A percentile compares a stretch with the other conserved stretches of the same genome.
Conservation (phyloP, 37 sponge, comb jelly and placozoan species). For the Ephydatia muelleri region DNA sequence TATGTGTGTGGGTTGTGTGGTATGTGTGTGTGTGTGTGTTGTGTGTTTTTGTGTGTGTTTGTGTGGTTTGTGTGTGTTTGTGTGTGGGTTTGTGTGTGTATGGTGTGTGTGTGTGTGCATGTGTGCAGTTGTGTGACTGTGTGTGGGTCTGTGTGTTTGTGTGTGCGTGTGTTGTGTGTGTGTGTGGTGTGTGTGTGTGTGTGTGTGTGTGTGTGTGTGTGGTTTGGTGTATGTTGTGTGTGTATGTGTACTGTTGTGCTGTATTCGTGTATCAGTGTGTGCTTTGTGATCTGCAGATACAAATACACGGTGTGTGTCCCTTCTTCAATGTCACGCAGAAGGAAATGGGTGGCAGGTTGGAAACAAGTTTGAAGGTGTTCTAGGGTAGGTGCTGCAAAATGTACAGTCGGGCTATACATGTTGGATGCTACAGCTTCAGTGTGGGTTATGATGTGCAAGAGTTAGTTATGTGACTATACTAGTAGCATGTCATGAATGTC, state of each 20-base stretch:
- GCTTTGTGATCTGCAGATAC: slow-evolving; percentile 51
- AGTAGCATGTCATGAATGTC: too few species aligned
- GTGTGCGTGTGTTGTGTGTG: too few species aligned
- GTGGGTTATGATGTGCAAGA: not conserved
- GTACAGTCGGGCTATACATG: not conserved
- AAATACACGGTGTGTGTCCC: slow-evolving; percentile 73
- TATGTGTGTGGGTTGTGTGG: too few species aligned
- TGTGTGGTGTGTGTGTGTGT: too few species aligned
- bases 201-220: not conserved
- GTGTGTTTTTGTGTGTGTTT: too few species aligned
- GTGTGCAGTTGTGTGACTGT: too few species aligned
- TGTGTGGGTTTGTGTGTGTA: too few species aligned
- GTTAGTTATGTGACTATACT: not conserved
- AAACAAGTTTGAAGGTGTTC: slow-evolving; percentile 80
- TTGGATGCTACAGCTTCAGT: too few species aligned
- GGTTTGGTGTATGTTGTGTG: slow-evolving; percentile 44
- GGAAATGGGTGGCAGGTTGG: slow-evolving; percentile 52
- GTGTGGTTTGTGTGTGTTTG: too few species aligned
- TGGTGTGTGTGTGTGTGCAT: too few species aligned
- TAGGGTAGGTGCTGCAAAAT: slow-evolving; percentile 52
- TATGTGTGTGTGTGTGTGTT: too few species aligned
- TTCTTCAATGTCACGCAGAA: slow-evolving; percentile 89
- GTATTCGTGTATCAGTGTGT: not conserved
- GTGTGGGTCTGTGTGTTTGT: too few species aligned
- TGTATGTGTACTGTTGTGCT: slow-evolving; percentile 44